Conservation (phyloP, 2,888 invertebrate genomes). For the Andrena flavipes region DNA sequence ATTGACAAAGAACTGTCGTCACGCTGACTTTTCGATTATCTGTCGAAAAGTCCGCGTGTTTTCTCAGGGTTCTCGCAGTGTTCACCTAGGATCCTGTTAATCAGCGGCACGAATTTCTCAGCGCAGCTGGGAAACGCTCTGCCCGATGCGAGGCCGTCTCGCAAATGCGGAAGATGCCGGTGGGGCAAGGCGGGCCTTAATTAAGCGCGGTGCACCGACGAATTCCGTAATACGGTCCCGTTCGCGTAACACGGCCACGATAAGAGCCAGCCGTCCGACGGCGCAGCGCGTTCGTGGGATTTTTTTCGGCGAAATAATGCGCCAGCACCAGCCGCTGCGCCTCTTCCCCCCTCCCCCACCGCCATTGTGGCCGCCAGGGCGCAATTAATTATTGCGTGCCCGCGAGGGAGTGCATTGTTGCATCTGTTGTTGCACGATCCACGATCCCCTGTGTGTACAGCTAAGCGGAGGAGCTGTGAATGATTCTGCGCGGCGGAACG, state of each 20-base stretch:
- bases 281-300: conserved; percentile 70
- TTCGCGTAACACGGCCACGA: conserved; percentile 70
- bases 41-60: neutral
- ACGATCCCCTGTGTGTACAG: conserved; percentile 18
- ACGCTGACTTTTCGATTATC: neutral
- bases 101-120: conserved; percentile 28
- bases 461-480: conserved; percentile 38
- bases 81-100: conserved; percentile 9
- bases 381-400: conserved; percentile 83
- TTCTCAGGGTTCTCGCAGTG: neutral
- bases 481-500: conserved; percentile 34
- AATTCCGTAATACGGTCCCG: conserved; percentile 71
- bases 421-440: conserved; percentile 73
- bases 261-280: conserved; percentile 62
- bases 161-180: conserved; percentile 62
- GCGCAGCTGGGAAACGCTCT: conserved; percentile 39
- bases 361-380: conserved; percentile 78
- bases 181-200: conserved; percentile 60
- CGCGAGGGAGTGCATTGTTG: conserved; percentile 78
- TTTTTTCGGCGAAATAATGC: conserved; percentile 77
- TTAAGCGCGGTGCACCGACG: conserved; percentile 67
- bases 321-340: conserved; percentile 37
- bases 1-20: neutral
- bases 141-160: conserved; percentile 14
- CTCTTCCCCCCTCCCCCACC: conserved; percentile 47